A percentile compares a stretch with the other conserved stretches of the same genome.
Evolutionary conservation across 2,888 invertebrate species (phyloP).

Genomic region (Melanchra persicariae): DNA sequence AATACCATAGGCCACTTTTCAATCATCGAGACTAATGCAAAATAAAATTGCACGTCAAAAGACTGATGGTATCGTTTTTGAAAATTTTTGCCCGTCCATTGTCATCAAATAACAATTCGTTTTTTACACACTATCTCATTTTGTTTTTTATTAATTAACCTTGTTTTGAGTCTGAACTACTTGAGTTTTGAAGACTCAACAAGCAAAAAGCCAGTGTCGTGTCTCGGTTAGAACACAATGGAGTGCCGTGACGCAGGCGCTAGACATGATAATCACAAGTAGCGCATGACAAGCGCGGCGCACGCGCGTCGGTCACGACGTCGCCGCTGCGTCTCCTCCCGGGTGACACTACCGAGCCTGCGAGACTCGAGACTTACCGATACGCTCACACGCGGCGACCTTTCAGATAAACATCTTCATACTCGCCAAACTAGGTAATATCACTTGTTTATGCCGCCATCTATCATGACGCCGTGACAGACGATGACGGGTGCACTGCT

Average conservation of each 20-base stretch:
- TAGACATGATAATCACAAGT: conserved; percentile 87
- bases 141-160: conserved; percentile 74
- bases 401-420: conserved; percentile 78
- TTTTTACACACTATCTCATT: conserved; percentile 57
- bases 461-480: conserved; percentile 79
- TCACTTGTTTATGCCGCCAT: conserved; percentile 79
- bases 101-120: conserved; percentile 60
- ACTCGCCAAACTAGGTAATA: conserved; percentile 79
- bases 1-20: conserved; percentile 40
- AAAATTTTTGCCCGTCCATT: conserved; percentile 48
- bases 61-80: conserved; percentile 44
- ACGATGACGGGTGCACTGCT: conserved; percentile 77
- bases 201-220: conserved; percentile 68
- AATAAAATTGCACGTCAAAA: conserved; percentile 43
- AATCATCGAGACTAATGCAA: conserved; percentile 46
- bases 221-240: conserved; percentile 67
- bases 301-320: conserved; percentile 87
- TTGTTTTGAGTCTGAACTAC: conserved; percentile 67
- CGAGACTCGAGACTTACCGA: conserved; percentile 45
- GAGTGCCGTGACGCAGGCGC: conserved; percentile 79
- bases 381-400: conserved; percentile 63
- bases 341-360: conserved; percentile 78
- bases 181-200: conserved; percentile 70
- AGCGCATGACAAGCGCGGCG: conserved; percentile 85
- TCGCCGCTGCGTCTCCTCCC: conserved; percentile 69